Evolutionary conservation across 92 coral and sea anemone genomes (phyloP), one percentile per base, ranked within the genome.

Genomic region (Meandrina meandrites): DNA sequence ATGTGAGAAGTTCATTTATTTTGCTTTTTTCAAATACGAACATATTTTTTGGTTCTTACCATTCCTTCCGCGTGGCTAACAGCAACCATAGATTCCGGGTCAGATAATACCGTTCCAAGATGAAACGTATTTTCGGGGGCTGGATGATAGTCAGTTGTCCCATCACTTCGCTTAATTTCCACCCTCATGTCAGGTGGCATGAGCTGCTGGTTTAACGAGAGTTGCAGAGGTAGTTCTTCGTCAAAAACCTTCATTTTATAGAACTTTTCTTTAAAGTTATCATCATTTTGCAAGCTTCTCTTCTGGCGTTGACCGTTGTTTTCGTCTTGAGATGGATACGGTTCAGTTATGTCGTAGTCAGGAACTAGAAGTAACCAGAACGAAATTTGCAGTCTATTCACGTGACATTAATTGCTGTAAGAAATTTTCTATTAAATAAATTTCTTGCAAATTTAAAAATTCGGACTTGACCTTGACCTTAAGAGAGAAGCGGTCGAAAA

Each of bases 261-360:
- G 54, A 34, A 35, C 73, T 75, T 84, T 54, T 37, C 15, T 72
- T 73, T 62, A 13, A 15, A 22, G 14, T 24, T 24, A 12, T 34
- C 86, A 15, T 24, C 69, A 13, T 36, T 22, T 13, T 48, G 11
- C 6, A 53, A 11, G 13, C 67, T 73, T 12, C 73, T 84, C 28
- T n/a, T 84, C 36, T 54, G 71, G 17, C 72, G 87, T n/a, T 74
- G 80, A 45, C 8, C 79, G 0, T 31, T 21, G 12, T 66, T 64
- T 31, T 79, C 53, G 12, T 79, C 82, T 35, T 70, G 28, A 36
- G 78, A 47, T 60, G 32, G 87, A 72, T 69, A 69, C 17, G 81
- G 86, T 24, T 77, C 85, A 24, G 82, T 79, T 7, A 89, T 57
- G 34, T 89, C 92, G 81, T 89, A 89, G 56, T 89, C 92, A 56